phyloP scores from a whole-genome alignment of 2,113 vertebrate genomes.

The Hippoglossus stenolepis region DNA sequence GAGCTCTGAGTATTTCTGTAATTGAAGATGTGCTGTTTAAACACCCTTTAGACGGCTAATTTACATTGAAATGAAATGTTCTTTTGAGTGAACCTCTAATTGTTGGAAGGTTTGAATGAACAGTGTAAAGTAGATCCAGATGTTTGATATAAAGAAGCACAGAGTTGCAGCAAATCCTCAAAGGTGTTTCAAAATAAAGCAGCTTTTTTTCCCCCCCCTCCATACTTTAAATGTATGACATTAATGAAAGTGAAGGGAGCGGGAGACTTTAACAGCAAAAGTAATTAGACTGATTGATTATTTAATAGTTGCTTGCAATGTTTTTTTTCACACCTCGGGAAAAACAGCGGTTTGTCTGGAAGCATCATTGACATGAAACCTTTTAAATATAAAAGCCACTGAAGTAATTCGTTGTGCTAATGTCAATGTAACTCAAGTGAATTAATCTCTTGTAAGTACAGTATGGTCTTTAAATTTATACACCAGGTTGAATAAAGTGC shows the following conservation, averaged over 20 bases:
- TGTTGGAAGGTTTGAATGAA: constrained; percentile 17
- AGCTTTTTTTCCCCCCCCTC: not conserved
- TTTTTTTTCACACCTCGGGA: constrained; percentile 2
- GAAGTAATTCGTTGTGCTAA: not conserved
- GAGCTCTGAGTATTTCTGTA: constrained; percentile 32
- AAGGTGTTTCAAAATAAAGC: constrained; percentile 4
- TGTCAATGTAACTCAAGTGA: constrained; percentile 30
- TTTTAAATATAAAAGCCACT: not conserved
- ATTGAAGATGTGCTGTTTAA: constrained; percentile 41
- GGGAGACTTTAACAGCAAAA: not conserved
- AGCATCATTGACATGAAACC: not conserved
- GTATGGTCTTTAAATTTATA: constrained; percentile 29
- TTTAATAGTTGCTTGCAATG: constrained; percentile 26
- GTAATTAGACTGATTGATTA: constrained; percentile 18
- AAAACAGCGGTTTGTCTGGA: constrained; percentile 10
- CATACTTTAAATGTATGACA: constrained; percentile 9
- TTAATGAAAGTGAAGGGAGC: constrained; percentile 24
- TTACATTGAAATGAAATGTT: constrained; percentile 52
- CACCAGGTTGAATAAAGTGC: constrained; percentile 36
- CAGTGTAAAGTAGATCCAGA: constrained; percentile 11
- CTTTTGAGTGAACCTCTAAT: constrained; percentile 32
- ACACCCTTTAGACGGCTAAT: constrained; percentile 15
- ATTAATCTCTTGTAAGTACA: constrained; percentile 22
- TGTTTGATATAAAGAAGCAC: constrained; percentile 27
- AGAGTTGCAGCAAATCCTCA: constrained; percentile 33